These are phyloP conservation scores for Tadarida brasiliensis DNA, from an alignment of 2,797 vertebrate species.

Conservation along the genomic window DNA sequence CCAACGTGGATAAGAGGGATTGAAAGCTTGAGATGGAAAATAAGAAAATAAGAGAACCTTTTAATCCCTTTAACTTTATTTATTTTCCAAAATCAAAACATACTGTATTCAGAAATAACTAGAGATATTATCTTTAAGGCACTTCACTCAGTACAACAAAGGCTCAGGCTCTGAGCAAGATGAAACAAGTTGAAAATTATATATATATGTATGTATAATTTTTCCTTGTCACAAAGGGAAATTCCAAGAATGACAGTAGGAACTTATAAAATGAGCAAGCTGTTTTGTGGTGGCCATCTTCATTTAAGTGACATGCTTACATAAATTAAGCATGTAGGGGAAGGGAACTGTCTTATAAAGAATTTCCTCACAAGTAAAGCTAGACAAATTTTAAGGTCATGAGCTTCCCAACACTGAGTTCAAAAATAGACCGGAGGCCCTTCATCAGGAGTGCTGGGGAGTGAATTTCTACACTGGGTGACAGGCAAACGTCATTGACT, in stretches of 20 bases:
- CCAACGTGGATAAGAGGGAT: neutral
- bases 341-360: conserved; percentile 52
- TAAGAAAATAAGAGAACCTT: conserved; percentile 19
- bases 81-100: neutral
- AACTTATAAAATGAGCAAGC: neutral
- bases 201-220: neutral
- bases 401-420: neutral
- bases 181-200: neutral
- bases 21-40: neutral
- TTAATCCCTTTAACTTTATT: neutral
- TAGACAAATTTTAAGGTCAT: neutral
- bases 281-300: conserved; percentile 46
- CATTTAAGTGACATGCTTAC: neutral
- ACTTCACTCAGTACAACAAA: neutral
- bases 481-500: neutral
- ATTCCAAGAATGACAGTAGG: conserved; percentile 33
- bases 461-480: neutral
- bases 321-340: conserved; percentile 40
- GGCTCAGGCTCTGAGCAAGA: neutral
- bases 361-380: conserved; percentile 48
- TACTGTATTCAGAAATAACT: neutral
- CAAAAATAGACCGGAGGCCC: neutral
- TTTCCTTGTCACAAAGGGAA: neutral
- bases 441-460: neutral
- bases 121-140: neutral